Evolutionary conservation across 2,113 vertebrate genomes (phyloP).

Genomic region (Nothobranchius furzeri): DNA sequence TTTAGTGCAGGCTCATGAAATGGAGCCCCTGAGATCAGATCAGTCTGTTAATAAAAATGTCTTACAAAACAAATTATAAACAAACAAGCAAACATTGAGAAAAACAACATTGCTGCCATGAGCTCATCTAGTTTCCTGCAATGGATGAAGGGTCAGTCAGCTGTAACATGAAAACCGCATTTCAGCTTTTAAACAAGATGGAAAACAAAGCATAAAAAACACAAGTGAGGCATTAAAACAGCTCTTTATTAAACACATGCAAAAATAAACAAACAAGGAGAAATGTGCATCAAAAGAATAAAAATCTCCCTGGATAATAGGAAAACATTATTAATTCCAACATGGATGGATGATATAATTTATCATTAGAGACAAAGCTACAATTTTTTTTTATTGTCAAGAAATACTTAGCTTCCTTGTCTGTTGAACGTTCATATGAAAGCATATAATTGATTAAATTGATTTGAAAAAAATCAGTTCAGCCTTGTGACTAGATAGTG

Average conservation of each 20-base stretch:
- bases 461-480: too few species aligned
- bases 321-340: neutral
- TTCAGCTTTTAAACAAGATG: constrained; percentile 7
- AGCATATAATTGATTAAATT: too few species aligned
- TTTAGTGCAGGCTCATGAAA: neutral
- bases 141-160: neutral
- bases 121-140: neutral
- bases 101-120: too few species aligned
- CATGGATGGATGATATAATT: too few species aligned
- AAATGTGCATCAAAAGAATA: constrained; percentile 15
- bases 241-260: constrained; percentile 51
- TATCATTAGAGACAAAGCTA: too few species aligned
- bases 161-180: neutral
- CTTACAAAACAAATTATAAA: constrained; percentile 1
- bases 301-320: neutral
- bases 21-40: constrained; percentile 6
- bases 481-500: too few species aligned
- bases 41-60: constrained; percentile 2
- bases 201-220: neutral
- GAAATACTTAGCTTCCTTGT: too few species aligned
- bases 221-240: constrained; percentile 19
- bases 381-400: too few species aligned
- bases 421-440: too few species aligned
- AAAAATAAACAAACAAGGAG: constrained; percentile 7
- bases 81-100: neutral